These are phyloP conservation scores for Eublepharis macularius DNA, from an alignment of 2,113 vertebrate species.

Conservation along the genomic window DNA sequence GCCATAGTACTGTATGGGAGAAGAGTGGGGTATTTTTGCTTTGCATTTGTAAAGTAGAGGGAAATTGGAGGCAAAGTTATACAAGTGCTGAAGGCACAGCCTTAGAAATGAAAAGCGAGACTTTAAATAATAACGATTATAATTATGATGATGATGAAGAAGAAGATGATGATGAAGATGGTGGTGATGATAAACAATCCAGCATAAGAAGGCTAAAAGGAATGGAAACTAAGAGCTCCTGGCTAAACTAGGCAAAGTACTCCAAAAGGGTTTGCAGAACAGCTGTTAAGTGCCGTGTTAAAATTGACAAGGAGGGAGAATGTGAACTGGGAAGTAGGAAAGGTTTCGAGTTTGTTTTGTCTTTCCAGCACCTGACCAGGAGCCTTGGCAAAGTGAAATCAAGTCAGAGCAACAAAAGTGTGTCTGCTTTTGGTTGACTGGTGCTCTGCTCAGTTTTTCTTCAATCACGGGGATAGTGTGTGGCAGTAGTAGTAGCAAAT, in stretches of 20 bases:
- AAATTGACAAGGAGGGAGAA: conserved; percentile 24
- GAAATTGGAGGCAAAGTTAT: neutral
- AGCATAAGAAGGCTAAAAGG: neutral
- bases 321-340: too few species aligned
- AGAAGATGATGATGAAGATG: too few species aligned
- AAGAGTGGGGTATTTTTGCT: neutral
- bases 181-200: too few species aligned
- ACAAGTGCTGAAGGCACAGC: neutral
- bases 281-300: conserved; percentile 31
- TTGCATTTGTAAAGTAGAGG: neutral
- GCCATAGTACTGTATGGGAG: too few species aligned
- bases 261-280: neutral
- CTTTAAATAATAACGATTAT: neutral
- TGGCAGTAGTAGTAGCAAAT: neutral
- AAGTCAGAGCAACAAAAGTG: neutral
- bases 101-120: neutral
- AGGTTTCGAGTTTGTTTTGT: conserved; percentile 19
- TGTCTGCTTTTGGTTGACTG: neutral
- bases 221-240: neutral
- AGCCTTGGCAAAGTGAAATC: neutral
- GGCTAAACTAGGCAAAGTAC: neutral
- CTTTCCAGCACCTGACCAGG: neutral
- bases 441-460: conserved; percentile 53
- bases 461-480: conserved; percentile 66
- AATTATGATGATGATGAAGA: too few species aligned